Evolutionary conservation across 2,888 invertebrate species (phyloP).

Genomic region (Psylliodes chrysocephalus): DNA sequence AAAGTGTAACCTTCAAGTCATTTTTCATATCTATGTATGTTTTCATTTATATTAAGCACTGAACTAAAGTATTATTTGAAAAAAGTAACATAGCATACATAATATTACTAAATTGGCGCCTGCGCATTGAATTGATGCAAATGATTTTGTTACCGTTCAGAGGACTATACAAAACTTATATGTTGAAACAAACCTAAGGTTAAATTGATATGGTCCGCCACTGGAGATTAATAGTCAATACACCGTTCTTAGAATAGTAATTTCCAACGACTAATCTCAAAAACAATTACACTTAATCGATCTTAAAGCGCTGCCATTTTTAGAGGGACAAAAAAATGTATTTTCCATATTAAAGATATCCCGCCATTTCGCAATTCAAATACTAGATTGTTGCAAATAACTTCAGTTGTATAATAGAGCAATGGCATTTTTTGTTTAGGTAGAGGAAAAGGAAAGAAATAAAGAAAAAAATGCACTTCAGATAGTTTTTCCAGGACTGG

Average conservation of each 20-base stretch:
- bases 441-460: too few relatives aligned
- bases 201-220: too few relatives aligned
- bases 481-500: background rate
- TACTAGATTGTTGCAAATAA: conserved; percentile 46
- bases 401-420: conserved; percentile 48
- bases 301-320: conserved; percentile 49
- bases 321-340: conserved; percentile 44
- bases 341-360: conserved; percentile 43
- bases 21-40: too few relatives aligned
- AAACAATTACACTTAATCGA: conserved; percentile 51
- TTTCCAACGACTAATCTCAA: conserved; percentile 46
- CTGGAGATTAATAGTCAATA: conserved; percentile 41
- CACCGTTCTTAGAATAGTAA: conserved; percentile 45
- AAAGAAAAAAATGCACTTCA: background rate
- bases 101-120: too few relatives aligned
- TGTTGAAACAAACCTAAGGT: too few relatives aligned
- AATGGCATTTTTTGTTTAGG: conserved; percentile 51
- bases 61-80: too few relatives aligned
- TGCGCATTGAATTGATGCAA: too few relatives aligned
- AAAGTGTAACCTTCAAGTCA: too few relatives aligned
- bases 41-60: too few relatives aligned
- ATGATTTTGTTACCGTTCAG: too few relatives aligned
- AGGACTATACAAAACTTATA: too few relatives aligned
- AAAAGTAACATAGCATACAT: too few relatives aligned
- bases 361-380: conserved; percentile 48